Percentiles rank a stretch among this genome's conserved stretches.
Conservation (phyloP, 2,797 vertebrate genomes). For the Liparis tanakae region DNA sequence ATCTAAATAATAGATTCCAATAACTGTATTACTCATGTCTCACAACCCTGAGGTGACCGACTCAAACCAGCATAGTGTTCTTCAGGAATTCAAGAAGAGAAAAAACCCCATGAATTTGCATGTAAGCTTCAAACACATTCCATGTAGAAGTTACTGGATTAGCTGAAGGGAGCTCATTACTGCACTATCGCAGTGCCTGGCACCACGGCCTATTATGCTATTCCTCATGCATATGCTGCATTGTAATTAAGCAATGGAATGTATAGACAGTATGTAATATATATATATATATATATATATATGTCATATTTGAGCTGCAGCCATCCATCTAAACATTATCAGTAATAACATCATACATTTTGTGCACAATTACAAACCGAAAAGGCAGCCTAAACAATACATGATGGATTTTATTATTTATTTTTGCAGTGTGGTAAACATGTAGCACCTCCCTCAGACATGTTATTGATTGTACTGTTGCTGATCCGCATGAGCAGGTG, state of each 20-base stretch:
- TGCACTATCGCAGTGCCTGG: neutral
- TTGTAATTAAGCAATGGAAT: slow-evolving; percentile 8
- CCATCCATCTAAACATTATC: neutral
- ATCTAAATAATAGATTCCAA: neutral
- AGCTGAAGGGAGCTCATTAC: neutral
- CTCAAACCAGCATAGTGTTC: neutral
- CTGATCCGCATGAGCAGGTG: slow-evolving; percentile 27
- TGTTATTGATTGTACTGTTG: slow-evolving; percentile 68
- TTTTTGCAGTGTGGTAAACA: slow-evolving; percentile 47
- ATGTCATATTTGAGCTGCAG: neutral
- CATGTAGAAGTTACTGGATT: neutral
- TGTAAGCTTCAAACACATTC: neutral
- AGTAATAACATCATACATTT: neutral
- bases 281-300: no score
- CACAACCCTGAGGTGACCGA: neutral
- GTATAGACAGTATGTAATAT: neutral
- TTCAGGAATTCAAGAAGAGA: neutral
- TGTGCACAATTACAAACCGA: neutral
- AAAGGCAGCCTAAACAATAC: slow-evolving; percentile 6
- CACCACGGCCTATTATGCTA: neutral
- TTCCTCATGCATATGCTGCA: neutral
- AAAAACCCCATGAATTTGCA: neutral
- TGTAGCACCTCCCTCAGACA: slow-evolving; percentile 41
- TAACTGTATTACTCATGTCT: neutral
- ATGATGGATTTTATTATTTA: slow-evolving; percentile 54